phyloP scores from a whole-genome alignment of 2,113 vertebrate genomes.

The Dipodomys stephensi region DNA sequence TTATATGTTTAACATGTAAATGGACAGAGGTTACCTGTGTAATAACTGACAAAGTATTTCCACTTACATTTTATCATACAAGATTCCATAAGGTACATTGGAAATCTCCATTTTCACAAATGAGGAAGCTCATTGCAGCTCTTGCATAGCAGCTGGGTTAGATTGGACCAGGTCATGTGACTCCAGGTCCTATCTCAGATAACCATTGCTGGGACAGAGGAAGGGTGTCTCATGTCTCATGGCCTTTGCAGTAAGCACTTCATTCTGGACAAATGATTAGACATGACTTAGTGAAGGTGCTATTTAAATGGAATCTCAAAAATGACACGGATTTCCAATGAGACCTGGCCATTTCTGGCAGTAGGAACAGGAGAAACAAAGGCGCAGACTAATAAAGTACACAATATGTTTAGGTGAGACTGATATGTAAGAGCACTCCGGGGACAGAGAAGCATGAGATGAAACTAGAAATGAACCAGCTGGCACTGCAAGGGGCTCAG shows the following conservation, averaged over 20 bases:
- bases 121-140: neutral
- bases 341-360: neutral
- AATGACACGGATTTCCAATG: neutral
- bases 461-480: neutral
- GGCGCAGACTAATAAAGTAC: neutral
- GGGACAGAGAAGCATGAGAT: neutral
- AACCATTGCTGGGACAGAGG: neutral
- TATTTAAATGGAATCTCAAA: neutral
- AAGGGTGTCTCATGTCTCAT: rapidly evolving
- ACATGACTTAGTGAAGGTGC: neutral
- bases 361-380: neutral
- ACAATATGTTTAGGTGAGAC: neutral
- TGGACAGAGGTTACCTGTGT: neutral
- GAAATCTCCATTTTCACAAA: neutral
- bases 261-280: neutral
- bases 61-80: neutral
- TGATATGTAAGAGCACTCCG: neutral
- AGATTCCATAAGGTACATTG: neutral
- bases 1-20: slow-evolving; percentile 23
- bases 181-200: neutral
- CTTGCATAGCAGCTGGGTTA: neutral
- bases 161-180: neutral
- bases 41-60: neutral
- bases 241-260: neutral
- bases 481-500: neutral